These are phyloP conservation scores for Parotocinclus haroldoi DNA, from an alignment of 2,797 vertebrate genomes.

Conservation along the genomic window DNA sequence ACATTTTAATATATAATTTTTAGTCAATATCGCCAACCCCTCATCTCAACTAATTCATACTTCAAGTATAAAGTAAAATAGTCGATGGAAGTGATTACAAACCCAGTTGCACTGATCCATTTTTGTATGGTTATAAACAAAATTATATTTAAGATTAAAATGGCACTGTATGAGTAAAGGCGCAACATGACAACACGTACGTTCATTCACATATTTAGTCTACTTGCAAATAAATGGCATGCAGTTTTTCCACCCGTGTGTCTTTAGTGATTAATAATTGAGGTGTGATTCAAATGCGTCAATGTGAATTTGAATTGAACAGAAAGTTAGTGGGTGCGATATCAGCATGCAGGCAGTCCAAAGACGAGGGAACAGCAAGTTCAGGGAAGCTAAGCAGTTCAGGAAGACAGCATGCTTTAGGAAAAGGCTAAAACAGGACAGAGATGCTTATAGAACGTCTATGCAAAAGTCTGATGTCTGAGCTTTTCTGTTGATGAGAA, in stretches of 20 bases:
- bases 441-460: slow-evolving; percentile 2
- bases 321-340: background rate
- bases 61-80: too few species aligned
- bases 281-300: background rate
- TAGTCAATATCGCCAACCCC: too few species aligned
- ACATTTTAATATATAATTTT: too few species aligned
- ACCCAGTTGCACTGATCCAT: too few species aligned
- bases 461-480: slow-evolving; percentile 3
- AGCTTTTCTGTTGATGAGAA: background rate
- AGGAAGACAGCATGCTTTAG: slow-evolving; percentile 2
- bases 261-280: background rate
- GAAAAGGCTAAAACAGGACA: slow-evolving; percentile 1
- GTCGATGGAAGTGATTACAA: too few species aligned
- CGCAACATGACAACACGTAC: background rate
- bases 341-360: background rate
- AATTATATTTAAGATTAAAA: too few species aligned
- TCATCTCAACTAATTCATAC: too few species aligned
- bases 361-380: background rate
- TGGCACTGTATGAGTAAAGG: too few species aligned
- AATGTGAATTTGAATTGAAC: background rate
- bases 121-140: too few species aligned
- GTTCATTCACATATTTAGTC: background rate
- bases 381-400: background rate
- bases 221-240: slow-evolving; percentile 7
- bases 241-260: background rate